Base-by-base conservation (phyloP, 2,113 vertebrate species). In the Pelobates fuscus region DNA sequence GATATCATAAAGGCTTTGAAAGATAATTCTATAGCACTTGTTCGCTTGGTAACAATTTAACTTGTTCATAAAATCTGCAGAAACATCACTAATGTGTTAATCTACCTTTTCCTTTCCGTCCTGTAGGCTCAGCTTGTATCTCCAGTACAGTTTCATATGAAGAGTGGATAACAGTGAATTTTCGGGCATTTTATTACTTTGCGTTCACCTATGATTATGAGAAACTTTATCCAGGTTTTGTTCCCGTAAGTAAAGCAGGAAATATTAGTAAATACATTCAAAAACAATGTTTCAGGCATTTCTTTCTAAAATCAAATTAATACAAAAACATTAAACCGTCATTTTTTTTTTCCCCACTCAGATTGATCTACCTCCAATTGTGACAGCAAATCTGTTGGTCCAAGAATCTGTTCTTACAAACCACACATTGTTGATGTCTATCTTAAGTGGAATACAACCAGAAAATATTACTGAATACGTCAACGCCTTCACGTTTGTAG, bases 151-250 rank as follows among this genome's bases (percentile, higher is more conserved):
- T 18, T 3, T 8, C 17, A 7, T 29, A 7, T 21, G 27, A 18
- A n/a, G 27, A 63, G 6, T 63, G 60, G 60, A 63, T 32, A 8
- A 37, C 27, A 23, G n/a, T 8, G 60, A 63, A 63, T 21, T 63
- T 63, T 2, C 27, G 27, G 17, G 27, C 15, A 63, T 63, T 63
- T 63, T 63, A 15, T 27, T 8, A 15, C n/a, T 20, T 26, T 20
- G 60, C 60, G 1, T 20, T 15, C 3, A 8, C 32, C 6, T 8
- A 17, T 63, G 29, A 63, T 1, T 21, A 32, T 6, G 17, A 8
- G 18, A 6, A 21, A 5, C 12, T 55, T 7, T 32, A 63, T 37
- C 60, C 60, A 37, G 60, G n/a, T 5, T 37, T 63, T 63, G 27
- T 20, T 32, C 1, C 10, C 14, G 60, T 63, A 21, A 63, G 60